Evolutionary conservation across 2,113 vertebrate species (phyloP), one percentile per base, ranked within the genome.

Genomic region (Hemicordylus capensis): DNA sequence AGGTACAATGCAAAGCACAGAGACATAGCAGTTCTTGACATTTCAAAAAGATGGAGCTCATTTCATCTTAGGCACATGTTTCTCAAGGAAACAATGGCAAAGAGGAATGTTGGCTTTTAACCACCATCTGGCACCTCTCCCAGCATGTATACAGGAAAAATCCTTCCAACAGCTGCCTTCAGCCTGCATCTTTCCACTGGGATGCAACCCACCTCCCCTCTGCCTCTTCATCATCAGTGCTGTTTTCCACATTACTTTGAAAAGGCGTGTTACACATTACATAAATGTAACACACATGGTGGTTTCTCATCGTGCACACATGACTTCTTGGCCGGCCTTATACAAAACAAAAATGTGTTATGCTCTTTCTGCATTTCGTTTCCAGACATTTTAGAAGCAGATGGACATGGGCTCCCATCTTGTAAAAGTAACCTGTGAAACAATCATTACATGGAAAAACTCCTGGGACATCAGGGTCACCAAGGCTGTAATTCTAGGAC

Each of bases 61-160:
- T 26, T 42, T 67, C 42, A 4, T 56, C 14, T 11, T 37, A 34
- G 76, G 44, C 46, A 63, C 42, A 85, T 42, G 8, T 4, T 74
- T 28, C 14, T 39, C 19, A 39, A 77, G 42, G 4, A 39, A 75
- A 31, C 76, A 78, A 77, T 44, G 58, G 87, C 79, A 5, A 0
- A 61, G 86, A 59, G 81, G 74, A 81, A 85, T 85, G 87, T 69
- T 89, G 85, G 78, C 83, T 79, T 92, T 88, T 88, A 89, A 88
- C 81, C 80, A 76, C 73, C 81, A 92, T 66, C 78, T 34, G 0
- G 90, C 73, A 79, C 87, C 87, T 88, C 85, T 85, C 81, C 86
- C 87, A 93, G 93, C 74, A 58, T 85, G 90, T 93, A 94, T 95
- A 96, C 95, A 96, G 93, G 94, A 94, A 93, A 91, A 90, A 67